Percentiles rank a stretch among this genome's conserved stretches.
phyloP scores from a whole-genome alignment of 2,113 vertebrate genomes.

The Mesitornis unicolor region DNA sequence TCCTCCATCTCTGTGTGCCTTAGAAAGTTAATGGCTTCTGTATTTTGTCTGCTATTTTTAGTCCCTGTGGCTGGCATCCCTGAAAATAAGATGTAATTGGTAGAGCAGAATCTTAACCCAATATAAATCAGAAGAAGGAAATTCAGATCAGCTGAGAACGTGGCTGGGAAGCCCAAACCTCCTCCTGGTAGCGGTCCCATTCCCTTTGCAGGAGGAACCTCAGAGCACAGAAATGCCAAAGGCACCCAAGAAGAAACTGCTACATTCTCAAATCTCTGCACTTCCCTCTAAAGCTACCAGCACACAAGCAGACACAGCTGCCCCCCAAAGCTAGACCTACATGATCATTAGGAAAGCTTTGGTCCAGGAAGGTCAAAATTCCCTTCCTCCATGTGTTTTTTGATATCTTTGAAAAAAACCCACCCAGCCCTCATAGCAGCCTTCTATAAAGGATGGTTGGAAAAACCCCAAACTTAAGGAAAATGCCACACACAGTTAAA shows the following conservation, averaged over 20 bases:
- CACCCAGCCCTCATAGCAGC: background rate
- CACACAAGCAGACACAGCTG: background rate
- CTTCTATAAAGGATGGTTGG: background rate
- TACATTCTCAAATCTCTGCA: background rate
- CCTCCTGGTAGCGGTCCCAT: background rate
- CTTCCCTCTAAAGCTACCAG: background rate
- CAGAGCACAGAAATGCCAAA: background rate
- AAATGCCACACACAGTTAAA: background rate
- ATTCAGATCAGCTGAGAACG: background rate
- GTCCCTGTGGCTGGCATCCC: background rate
- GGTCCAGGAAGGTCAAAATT: background rate
- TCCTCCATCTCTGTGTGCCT: accelerated
- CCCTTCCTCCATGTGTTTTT: background rate
- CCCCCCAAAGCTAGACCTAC: background rate
- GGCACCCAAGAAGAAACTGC: background rate
- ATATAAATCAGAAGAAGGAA: background rate
- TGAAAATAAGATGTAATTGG: background rate
- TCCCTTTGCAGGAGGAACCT: background rate
- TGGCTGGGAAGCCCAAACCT: background rate
- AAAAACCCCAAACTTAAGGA: background rate
- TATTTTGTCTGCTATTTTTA: background rate
- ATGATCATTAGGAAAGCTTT: background rate
- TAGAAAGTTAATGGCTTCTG: background rate
- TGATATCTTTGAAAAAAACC: background rate
- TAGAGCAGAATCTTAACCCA: background rate